phyloP scores from a whole-genome alignment of 2,113 vertebrate genomes.

The Pholis gunnellus region DNA sequence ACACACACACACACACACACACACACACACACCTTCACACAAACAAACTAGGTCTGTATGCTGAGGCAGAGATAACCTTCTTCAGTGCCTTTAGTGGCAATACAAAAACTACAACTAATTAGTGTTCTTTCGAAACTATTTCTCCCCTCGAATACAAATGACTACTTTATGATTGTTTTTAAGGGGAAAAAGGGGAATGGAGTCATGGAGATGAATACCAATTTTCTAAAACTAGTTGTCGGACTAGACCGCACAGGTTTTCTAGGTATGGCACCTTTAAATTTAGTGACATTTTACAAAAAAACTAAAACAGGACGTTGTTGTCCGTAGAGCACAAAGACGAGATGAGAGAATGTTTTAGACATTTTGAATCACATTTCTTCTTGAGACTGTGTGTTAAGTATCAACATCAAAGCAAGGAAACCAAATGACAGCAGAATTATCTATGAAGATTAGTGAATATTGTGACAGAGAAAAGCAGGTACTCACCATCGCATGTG shows the following conservation, averaged over 20 bases:
- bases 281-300: not conserved
- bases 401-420: slow-evolving; percentile 16
- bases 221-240: not conserved
- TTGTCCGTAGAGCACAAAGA: not conserved
- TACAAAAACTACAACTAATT: slow-evolving; percentile 29
- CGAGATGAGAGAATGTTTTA: not conserved
- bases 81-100: not conserved
- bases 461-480: slow-evolving; percentile 18
- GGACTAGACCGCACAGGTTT: not conserved
- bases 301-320: not conserved
- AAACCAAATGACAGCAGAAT: slow-evolving; percentile 8
- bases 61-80: slow-evolving; percentile 10
- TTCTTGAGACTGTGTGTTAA: not conserved
- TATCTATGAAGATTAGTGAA: slow-evolving; percentile 12
- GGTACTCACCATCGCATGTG: not conserved
- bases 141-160: slow-evolving; percentile 19
- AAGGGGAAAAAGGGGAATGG: not conserved
- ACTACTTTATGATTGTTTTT: slow-evolving; percentile 24
- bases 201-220: slow-evolving; percentile 2
- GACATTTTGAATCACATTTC: not conserved
- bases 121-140: slow-evolving; percentile 24
- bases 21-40: not conserved
- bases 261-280: not conserved
- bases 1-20: not conserved
- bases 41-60: not conserved